Evolutionary conservation across 35 echinoderm and acorn worm species (phyloP), one percentile per base, ranked within the genome.

Genomic region (Diadema setosum): DNA sequence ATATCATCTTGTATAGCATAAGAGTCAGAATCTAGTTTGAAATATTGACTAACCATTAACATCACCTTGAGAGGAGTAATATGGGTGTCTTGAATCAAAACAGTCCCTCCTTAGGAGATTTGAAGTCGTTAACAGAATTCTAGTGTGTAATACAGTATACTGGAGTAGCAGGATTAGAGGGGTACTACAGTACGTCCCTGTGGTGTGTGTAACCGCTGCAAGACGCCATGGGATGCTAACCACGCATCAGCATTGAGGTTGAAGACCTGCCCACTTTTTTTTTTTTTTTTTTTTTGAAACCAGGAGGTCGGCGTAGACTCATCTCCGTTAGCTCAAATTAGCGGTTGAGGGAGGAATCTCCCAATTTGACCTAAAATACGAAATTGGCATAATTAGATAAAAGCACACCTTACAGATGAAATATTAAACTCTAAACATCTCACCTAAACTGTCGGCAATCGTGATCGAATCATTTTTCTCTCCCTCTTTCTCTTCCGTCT

Each of bases 341-440:
- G n/a, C n/a, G n/a, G n/a, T n/a, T n/a, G n/a, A n/a, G n/a, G n/a
- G n/a, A n/a, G n/a, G n/a, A n/a, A n/a, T n/a, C n/a, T n/a, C n/a
- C n/a, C n/a, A n/a, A n/a, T n/a, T n/a, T n/a, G 27, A 34, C 63
- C 63, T 67, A 67, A n/a, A 67, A 67, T 67, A 78, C 37, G 73
- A 78, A 78, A 78, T 78, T 78, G 73, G 40, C 73, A 78, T 78
- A 78, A 78, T 78, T 78, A 78, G 73, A 78, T 78, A 42, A 44
- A 78, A 78, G 73, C 40, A 44, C 73, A 78, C 73, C 73, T 78
- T 35, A 41, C 73, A 31, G 35, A 78, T 78, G 73, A 78, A 78
- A 78, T 78, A 78, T 36, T 78, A 78, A 78, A 78, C 73, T 78
- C 40, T 78, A 78, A 78, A 78, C 73, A 78, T 78, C 63, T 14